Evolutionary conservation across 2,888 invertebrate species (phyloP).

Genomic region (Xanthia icteritia): DNA sequence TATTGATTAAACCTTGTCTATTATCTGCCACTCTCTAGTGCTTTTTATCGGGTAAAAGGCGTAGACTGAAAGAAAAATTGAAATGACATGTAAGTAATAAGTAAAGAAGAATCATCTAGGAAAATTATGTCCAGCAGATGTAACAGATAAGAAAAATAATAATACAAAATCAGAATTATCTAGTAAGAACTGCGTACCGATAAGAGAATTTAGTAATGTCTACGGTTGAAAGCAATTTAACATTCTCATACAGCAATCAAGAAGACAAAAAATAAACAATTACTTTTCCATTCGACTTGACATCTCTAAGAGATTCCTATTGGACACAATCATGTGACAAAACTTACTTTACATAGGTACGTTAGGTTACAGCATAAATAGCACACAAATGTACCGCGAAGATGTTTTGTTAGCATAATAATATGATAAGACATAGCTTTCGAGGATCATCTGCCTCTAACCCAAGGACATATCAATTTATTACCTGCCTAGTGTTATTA

Average conservation of each 20-base stretch:
- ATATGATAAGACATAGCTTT: constrained; percentile 76
- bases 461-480: constrained; percentile 76
- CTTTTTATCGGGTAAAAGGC: neutral
- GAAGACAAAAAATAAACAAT: constrained; percentile 32
- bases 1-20: neutral
- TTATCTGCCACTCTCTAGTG: constrained; percentile 1
- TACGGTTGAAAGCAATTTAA: constrained; percentile 10
- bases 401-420: constrained; percentile 82
- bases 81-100: neutral
- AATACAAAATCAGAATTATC: neutral
- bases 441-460: constrained; percentile 57
- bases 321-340: constrained; percentile 51
- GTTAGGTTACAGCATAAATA: constrained; percentile 64
- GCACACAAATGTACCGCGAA: constrained; percentile 71
- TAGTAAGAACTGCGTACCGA: neutral
- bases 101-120: neutral
- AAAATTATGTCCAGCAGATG: no score
- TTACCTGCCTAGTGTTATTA: constrained; percentile 69
- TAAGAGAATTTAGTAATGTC: neutral
- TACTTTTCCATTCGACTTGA: constrained; percentile 5
- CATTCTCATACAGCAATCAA: neutral
- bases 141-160: neutral
- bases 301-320: neutral
- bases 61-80: no score
- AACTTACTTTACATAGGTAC: constrained; percentile 14